Evolutionary conservation across 2,797 vertebrate species (phyloP).

Genomic region (Sebastes cheni): DNA sequence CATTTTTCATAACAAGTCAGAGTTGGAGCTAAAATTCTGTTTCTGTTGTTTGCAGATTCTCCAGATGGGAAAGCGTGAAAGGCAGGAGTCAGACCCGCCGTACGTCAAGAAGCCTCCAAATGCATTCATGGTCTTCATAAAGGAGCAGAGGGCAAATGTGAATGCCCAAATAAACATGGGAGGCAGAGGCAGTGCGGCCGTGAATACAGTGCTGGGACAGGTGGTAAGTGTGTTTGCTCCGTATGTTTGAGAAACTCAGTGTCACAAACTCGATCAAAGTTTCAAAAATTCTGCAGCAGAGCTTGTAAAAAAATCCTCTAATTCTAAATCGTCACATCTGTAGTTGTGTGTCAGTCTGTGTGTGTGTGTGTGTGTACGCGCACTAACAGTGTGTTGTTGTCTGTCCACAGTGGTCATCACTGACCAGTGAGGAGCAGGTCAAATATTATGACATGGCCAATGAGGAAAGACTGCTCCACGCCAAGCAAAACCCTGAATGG

Average conservation of each 20-base stretch:
- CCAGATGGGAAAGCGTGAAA: background rate
- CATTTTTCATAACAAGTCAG: no score
- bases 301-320: background rate
- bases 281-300: background rate
- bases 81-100: fast-evolving
- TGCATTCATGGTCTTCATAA: background rate
- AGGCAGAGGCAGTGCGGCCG: background rate
- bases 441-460: background rate
- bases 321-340: background rate
- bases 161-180: fast-evolving
- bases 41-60: background rate
- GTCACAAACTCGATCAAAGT: no score
- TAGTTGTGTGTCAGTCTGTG: background rate
- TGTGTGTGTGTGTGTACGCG: background rate
- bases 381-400: background rate
- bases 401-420: background rate
- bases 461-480: background rate
- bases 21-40: background rate
- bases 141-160: background rate
- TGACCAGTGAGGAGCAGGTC: background rate
- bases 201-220: background rate
- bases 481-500: background rate
- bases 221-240: background rate
- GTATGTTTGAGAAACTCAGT: no score
- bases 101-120: background rate